Percentiles rank a stretch among this genome's conserved stretches.
phyloP scores from a whole-genome alignment of 2,888 invertebrate genomes.

The Tubulanus polymorphus region DNA sequence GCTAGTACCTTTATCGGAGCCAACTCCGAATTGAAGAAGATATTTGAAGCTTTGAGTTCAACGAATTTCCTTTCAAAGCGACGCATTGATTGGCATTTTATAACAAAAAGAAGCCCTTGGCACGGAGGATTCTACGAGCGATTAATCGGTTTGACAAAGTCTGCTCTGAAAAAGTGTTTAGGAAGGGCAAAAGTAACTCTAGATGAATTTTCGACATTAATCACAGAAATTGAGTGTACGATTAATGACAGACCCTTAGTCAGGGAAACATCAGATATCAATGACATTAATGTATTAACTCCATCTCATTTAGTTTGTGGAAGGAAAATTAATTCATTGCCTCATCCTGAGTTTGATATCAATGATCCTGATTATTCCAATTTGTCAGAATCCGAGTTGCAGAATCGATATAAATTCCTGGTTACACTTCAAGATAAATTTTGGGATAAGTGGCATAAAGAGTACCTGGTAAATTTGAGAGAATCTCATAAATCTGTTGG shows the following conservation, averaged over 20 bases:
- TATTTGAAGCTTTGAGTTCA: slow-evolving; percentile 10
- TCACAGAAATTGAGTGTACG: neutral
- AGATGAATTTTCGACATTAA: neutral
- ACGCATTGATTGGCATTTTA: slow-evolving; percentile 15
- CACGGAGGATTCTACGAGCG: slow-evolving; percentile 14
- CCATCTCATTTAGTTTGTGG: too few relatives aligned
- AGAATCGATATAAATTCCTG: too few relatives aligned
- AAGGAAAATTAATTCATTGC: too few relatives aligned
- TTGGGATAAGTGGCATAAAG: too few relatives aligned
- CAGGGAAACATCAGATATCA: too few relatives aligned
- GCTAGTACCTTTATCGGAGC: slow-evolving; percentile 21
- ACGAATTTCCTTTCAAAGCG: slow-evolving; percentile 6
- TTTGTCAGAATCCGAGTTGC: too few relatives aligned
- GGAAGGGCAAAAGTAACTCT: neutral
- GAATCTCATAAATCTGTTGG: too few relatives aligned
- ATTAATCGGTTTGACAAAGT: slow-evolving; percentile 15
- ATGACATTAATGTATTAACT: too few relatives aligned
- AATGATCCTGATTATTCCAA: too few relatives aligned
- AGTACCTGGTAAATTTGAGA: too few relatives aligned
- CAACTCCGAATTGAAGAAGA: slow-evolving; percentile 11
- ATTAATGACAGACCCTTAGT: neutral
- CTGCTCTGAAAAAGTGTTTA: slow-evolving; percentile 4
- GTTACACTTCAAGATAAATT: too few relatives aligned
- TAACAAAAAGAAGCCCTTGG: slow-evolving; percentile 12
- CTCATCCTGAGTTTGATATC: too few relatives aligned